Evolutionary conservation across 2,888 invertebrate genomes (phyloP).

Genomic region (Phortica okadai): DNA sequence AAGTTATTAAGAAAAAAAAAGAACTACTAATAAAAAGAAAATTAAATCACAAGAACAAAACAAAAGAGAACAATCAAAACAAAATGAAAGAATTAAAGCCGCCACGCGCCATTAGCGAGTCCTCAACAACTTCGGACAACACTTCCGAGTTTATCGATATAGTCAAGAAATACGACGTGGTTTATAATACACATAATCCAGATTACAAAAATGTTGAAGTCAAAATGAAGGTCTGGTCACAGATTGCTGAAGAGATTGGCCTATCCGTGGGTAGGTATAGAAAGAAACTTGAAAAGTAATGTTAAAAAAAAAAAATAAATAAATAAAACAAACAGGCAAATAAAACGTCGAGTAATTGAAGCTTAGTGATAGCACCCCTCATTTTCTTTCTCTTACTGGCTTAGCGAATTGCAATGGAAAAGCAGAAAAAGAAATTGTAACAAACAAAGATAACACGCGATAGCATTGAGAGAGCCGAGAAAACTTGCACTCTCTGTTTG

Average conservation of each 20-base stretch:
- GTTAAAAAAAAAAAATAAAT: slow-evolving; percentile 22
- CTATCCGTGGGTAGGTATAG: slow-evolving; percentile 73
- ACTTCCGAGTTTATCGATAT: slow-evolving; percentile 76
- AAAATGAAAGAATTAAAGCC: slow-evolving; percentile 64
- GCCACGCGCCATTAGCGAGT: slow-evolving; percentile 71
- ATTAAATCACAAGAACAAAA: slow-evolving; percentile 12
- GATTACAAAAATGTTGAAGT: slow-evolving; percentile 75
- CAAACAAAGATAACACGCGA: slow-evolving; percentile 11
- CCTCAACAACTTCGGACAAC: slow-evolving; percentile 73
- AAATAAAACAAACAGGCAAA: background rate
- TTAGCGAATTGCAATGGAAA: slow-evolving; percentile 30
- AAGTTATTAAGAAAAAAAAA: slow-evolving; percentile 16
- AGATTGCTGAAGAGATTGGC: slow-evolving; percentile 75
- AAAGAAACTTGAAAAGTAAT: slow-evolving; percentile 24
- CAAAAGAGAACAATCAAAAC: slow-evolving; percentile 21
- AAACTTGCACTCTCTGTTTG: background rate
- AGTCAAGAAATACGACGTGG: slow-evolving; percentile 74
- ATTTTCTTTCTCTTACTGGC: background rate
- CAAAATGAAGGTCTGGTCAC: slow-evolving; percentile 74
- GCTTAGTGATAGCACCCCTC: background rate
- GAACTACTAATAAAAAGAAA: background rate
- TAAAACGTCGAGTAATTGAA: background rate
- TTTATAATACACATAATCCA: slow-evolving; percentile 75
- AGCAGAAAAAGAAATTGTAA: background rate
- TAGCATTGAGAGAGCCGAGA: slow-evolving; percentile 1